Conservation (phyloP, 2,113 vertebrate genomes). For the Hystrix cristata region DNA sequence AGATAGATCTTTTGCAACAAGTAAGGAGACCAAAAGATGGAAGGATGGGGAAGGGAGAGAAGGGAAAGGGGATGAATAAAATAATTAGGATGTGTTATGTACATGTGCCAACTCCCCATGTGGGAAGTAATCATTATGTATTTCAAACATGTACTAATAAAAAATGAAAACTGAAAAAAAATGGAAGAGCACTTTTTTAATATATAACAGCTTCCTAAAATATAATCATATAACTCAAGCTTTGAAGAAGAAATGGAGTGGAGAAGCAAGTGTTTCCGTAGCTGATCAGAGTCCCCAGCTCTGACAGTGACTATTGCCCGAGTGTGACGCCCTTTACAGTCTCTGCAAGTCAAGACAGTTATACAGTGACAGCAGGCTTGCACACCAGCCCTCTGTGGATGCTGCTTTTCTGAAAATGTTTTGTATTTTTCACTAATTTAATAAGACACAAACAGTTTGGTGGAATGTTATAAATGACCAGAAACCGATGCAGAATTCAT, state of each 20-base stretch:
- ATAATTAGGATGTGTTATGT: background rate
- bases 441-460: background rate
- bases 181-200: background rate
- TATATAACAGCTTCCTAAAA: background rate
- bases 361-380: no score
- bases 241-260: background rate
- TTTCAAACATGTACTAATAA: background rate
- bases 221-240: background rate
- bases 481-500: constrained; percentile 3
- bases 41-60: background rate
- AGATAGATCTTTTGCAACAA: background rate
- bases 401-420: background rate
- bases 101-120: background rate
- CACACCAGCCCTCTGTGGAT: background rate
- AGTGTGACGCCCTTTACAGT: no score
- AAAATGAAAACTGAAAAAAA: background rate
- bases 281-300: background rate
- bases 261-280: background rate
- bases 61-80: background rate
- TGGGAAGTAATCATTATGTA: background rate
- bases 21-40: background rate
- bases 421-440: background rate
- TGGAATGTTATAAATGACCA: background rate
- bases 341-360: background rate
- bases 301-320: background rate